Base-by-base conservation (phyloP, 1,140 invertebrate species). In the Hypothenemus hampei region DNA sequence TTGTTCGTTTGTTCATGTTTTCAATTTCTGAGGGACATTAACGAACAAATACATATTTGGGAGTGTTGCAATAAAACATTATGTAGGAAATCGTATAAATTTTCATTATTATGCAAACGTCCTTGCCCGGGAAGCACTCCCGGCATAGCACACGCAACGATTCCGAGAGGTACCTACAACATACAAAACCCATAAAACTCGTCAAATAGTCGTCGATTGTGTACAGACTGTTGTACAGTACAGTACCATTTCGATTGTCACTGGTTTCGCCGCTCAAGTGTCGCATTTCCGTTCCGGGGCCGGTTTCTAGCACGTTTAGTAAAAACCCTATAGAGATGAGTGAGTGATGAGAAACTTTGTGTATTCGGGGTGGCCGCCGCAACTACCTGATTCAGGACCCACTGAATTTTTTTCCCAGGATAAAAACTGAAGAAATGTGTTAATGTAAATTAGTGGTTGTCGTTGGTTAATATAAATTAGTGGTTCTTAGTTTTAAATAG, bases 331-430 rank as follows among this genome's bases (percentile, higher is more conserved):
- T n/a, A n/a, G 18, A 20, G 39, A 19, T 20, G 39, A 41, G 43
- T 24, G 11, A 11, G 26, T 16, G 29, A 10, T 13, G 31, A 33
- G 16, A 16, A 23, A n/a, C 16, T 43, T 15, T 23, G n/a, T n/a
- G n/a, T n/a, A n/a, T n/a, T 22, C 16, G 39, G 16, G 44, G 46
- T 48, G 46, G 46, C 33, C 33, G n/a, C 20, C 33, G 11, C 19
- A 20, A 13, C 33, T 49, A 49, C 46, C 33, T 49, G 46, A 48
- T 39, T 31, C 39, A 15, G 20, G n/a, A 22, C 31, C 46, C 11
- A n/a, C 20, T 23, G 20, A 13, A n/a, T 46, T 46, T 31, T 46
- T 35, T 29, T 8, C 13, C 18, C 10, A 31, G 26, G 35, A 7
- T 37, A 16, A 37, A 37, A 15, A 8, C 35, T 16, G 19, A n/a